Percentiles rank a stretch among this genome's conserved stretches.
These are phyloP conservation scores for Cephus pulcher DNA, from an alignment of 2,888 invertebrate genomes.

Conservation along the genomic window DNA sequence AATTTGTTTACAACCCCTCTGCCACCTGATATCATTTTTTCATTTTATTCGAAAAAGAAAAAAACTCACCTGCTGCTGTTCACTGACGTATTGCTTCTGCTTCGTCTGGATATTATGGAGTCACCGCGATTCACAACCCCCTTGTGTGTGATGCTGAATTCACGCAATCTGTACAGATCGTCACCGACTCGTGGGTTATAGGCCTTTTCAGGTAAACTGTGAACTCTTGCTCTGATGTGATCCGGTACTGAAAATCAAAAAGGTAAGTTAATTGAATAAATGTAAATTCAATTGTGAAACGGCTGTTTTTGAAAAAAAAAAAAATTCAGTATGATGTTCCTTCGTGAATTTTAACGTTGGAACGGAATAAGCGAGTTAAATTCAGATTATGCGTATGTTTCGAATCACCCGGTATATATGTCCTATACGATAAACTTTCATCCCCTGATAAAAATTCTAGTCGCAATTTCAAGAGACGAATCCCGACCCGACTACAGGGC, in stretches of 20 bases:
- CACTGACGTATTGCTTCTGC: constrained; percentile 89
- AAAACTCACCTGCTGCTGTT: constrained; percentile 78
- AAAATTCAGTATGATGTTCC: neutral
- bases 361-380: no score
- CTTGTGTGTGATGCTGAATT: constrained; percentile 89
- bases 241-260: constrained; percentile 76
- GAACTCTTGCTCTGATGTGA: constrained; percentile 84
- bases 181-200: constrained; percentile 87
- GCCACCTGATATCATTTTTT: neutral
- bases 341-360: no score
- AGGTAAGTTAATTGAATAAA: neutral
- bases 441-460: neutral
- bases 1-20: no score
- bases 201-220: constrained; percentile 87
- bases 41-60: neutral
- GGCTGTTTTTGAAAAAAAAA: neutral
- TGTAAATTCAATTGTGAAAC: neutral
- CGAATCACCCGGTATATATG: neutral
- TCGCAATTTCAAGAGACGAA: neutral
- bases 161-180: constrained; percentile 85
- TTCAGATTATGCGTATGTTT: neutral
- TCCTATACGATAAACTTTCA: neutral
- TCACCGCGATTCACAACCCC: constrained; percentile 92
- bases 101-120: constrained; percentile 86
- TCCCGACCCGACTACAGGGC: neutral